Evolutionary conservation across 2,113 vertebrate species (phyloP).

Genomic region (Dasypus novemcinctus): DNA sequence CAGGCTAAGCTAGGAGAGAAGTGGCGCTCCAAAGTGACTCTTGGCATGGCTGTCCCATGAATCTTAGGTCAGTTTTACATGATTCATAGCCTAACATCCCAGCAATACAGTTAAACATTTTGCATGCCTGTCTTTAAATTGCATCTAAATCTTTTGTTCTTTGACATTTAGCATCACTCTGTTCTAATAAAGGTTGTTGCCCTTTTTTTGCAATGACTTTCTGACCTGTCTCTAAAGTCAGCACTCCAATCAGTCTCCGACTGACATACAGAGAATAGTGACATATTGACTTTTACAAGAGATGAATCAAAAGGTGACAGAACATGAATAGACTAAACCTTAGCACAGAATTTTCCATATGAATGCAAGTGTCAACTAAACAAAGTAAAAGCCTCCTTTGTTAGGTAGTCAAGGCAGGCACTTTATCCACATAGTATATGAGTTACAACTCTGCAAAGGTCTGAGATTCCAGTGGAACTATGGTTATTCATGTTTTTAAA

Average conservation of each 20-base stretch:
- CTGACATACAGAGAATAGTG: constrained; percentile 78
- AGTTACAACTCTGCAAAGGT: not conserved
- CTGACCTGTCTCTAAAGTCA: constrained; percentile 83
- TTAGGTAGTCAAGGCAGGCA: constrained; percentile 50
- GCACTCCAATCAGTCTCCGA: constrained; percentile 79
- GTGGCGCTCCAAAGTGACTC: not conserved
- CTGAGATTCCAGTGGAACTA: not conserved
- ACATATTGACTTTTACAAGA: constrained; percentile 83
- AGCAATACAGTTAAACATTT: constrained; percentile 56
- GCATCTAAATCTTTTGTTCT: constrained; percentile 79
- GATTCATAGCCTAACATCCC: constrained; percentile 21
- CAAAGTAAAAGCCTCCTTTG: constrained; percentile 32
- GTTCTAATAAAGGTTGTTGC: constrained; percentile 78
- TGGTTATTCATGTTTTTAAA: not conserved
- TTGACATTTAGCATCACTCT: constrained; percentile 80
- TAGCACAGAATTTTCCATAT: constrained; percentile 76
- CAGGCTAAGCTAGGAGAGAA: not conserved
- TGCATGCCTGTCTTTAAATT: constrained; percentile 72
- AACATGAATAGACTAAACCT: constrained; percentile 72
- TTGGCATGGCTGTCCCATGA: not conserved
- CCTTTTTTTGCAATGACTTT: constrained; percentile 72
- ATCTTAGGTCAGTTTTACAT: not conserved
- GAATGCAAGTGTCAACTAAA: constrained; percentile 79
- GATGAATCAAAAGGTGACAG: constrained; percentile 79
- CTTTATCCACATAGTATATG: not conserved